Percentiles rank a stretch among this genome's conserved stretches.
Conservation (phyloP, 2,888 invertebrate species). For the Andrena bucephala region DNA sequence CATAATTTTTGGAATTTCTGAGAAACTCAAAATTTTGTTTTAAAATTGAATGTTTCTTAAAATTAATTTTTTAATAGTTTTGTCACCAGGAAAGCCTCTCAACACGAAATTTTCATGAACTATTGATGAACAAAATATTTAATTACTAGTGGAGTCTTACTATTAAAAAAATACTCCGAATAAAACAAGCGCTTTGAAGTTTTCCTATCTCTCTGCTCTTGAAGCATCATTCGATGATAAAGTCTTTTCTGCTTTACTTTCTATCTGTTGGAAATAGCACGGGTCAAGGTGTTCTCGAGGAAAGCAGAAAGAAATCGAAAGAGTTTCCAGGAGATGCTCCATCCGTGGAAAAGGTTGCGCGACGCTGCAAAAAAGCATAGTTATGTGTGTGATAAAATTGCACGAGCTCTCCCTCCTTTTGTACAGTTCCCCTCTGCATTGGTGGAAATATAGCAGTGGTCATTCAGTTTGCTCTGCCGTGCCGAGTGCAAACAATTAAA, state of each 20-base stretch:
- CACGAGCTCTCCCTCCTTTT: background rate
- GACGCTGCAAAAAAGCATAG: background rate
- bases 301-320: conserved; percentile 11
- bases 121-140: no score
- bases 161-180: background rate
- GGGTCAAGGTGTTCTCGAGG: conserved; percentile 28
- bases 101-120: no score
- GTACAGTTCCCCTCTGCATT: background rate
- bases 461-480: background rate
- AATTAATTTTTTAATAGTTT: no score
- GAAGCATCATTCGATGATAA: background rate
- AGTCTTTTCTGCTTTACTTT: conserved; percentile 3
- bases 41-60: no score
- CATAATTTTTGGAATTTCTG: no score
- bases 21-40: no score
- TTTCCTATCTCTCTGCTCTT: background rate
- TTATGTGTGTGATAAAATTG: background rate
- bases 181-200: background rate
- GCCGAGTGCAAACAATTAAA: background rate
- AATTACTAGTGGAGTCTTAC: no score
- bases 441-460: no score
- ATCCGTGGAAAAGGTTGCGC: conserved; percentile 20
- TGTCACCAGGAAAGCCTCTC: no score
- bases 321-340: conserved; percentile 19
- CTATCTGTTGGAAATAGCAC: conserved; percentile 25